phyloP scores from a whole-genome alignment of 2,797 vertebrate genomes.

The Pangasius macronema region DNA sequence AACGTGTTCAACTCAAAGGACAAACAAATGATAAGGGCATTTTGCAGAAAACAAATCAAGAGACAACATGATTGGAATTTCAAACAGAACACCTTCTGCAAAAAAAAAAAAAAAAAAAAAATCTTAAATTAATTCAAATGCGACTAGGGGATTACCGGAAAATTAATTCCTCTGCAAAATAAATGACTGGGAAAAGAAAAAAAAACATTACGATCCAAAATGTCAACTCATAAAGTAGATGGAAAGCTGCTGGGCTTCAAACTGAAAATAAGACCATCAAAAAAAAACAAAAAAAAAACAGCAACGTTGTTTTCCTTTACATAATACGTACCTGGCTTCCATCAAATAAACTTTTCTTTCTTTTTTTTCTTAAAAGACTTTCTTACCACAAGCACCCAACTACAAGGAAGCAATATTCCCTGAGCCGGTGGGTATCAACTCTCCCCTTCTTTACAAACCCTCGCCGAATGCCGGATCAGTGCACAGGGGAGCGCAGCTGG shows the following conservation, averaged over 20 bases:
- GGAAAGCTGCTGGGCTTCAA: conserved; percentile 59
- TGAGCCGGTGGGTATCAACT: conserved; percentile 63
- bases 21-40: conserved; percentile 55
- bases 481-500: background rate
- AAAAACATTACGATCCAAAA: conserved; percentile 65
- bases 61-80: conserved; percentile 51
- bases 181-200: conserved; percentile 67
- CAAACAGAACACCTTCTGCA: conserved; percentile 51
- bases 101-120: conserved; percentile 49
- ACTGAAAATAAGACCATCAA: conserved; percentile 64
- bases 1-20: conserved; percentile 55
- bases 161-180: conserved; percentile 66
- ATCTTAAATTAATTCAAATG: conserved; percentile 62
- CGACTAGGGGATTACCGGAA: conserved; percentile 63
- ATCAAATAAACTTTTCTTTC: conserved; percentile 69
- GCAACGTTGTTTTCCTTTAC: conserved; percentile 62
- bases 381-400: conserved; percentile 81
- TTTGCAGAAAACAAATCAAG: conserved; percentile 53
- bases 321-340: conserved; percentile 83
- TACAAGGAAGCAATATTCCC: conserved; percentile 62
- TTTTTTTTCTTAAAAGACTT: conserved; percentile 73
- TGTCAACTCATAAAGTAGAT: conserved; percentile 68
- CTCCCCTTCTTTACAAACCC: conserved; percentile 61
- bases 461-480: conserved; percentile 5
- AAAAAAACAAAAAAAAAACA: conserved; percentile 61